Base-by-base conservation (phyloP, 1,140 invertebrate species). In the Choristoneura fumiferana region DNA sequence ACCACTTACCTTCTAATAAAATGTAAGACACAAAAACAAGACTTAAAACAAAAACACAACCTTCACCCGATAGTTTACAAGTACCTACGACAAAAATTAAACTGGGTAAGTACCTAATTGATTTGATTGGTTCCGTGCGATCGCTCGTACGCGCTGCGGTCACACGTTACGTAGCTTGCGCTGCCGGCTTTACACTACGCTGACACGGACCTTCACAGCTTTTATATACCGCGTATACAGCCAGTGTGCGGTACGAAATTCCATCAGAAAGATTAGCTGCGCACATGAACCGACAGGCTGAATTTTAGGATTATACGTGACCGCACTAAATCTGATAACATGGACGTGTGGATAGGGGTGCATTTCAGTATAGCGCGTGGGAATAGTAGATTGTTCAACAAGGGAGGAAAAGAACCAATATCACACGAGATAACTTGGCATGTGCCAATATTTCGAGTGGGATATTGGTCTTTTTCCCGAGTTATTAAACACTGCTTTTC, bases 171-270 rank as follows among this genome's bases (percentile, higher is more conserved):
- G 22, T 29, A 29, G n/a, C n/a, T 6, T 22, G 18, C 43, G 43
- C 18, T 13, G 43, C 43, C 18, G 8, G 17, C 3, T 49, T 49
- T 17, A 49, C 17, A 49, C 43, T 49, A 12, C 43, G 43, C 5
- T n/a, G 18, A 65, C 66, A 75, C 66, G 70, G 61, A 22, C 57
- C 34, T 68, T 62, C 63, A 58, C 34, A 61, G 63, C 67, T 69
- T 83, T 78, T 86, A 86, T 84, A 84, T 74, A 70, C 63, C 63
- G 71, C 71, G 63, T 61, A 70, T 67, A 68, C 66, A 61, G 63
- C 52, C 69, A 63, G 67, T 78, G 75, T 69, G 17, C 22, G 22
- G 40, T 69, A 66, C 56, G 52, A 62, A 57, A 69, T 55, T 76
- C 69, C 65, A 78, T 73, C 78, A 73, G 77, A 58, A 65, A 69